A percentile compares a stretch with the other conserved stretches of the same genome.
These are phyloP conservation scores for Thysanoteuthis rhombus DNA, from an alignment of 2,888 invertebrate species.

Conservation along the genomic window DNA sequence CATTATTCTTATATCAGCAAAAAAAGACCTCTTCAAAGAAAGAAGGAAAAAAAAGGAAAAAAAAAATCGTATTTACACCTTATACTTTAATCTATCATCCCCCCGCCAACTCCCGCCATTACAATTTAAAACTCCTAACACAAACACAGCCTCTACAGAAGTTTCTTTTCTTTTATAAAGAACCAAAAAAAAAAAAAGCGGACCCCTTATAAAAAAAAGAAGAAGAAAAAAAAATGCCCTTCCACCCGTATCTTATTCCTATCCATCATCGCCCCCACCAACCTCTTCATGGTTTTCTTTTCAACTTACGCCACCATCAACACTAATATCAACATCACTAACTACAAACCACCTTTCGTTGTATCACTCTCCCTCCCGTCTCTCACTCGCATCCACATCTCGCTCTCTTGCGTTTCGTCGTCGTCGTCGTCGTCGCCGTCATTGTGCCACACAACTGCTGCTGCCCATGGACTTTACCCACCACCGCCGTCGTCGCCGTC, in stretches of 20 bases:
- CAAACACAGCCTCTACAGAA: not conserved
- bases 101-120: not conserved
- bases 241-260: not conserved
- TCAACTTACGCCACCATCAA: not conserved
- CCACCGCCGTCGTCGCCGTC: not conserved
- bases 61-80: not conserved
- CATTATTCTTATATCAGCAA: not conserved
- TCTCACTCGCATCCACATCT: not conserved
- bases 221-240: not conserved
- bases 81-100: not conserved
- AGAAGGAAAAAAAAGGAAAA: not conserved
- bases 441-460: not conserved
- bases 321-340: not conserved
- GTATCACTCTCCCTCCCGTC: not conserved
- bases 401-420: not conserved
- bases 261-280: not conserved
- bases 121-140: not conserved
- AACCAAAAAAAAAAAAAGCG: not conserved
- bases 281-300: not conserved
- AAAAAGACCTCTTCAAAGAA: not conserved
- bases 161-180: not conserved
- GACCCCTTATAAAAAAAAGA: not conserved
- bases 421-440: not conserved
- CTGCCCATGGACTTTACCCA: conserved; percentile 12
- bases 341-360: not conserved